A percentile compares a stretch with the other conserved stretches of the same genome.
phyloP scores from a whole-genome alignment of 2,888 invertebrate genomes.

The Monopis laevigella region DNA sequence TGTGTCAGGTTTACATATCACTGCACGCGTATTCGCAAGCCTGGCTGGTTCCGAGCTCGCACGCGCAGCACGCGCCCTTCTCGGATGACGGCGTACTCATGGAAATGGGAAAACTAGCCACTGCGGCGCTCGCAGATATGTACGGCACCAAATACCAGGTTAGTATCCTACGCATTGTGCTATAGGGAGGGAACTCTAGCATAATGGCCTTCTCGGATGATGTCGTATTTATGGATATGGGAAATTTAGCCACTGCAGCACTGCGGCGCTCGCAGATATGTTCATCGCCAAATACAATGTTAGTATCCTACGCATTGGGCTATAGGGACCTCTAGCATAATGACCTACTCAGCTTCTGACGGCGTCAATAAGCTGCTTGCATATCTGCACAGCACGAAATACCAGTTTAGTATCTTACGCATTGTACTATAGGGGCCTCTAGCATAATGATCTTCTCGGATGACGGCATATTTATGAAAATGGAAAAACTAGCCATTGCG shows the following conservation, averaged over 20 bases:
- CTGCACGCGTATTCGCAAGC: constrained; percentile 75
- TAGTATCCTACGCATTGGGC: too few relatives aligned
- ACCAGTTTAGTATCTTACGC: constrained; percentile 60
- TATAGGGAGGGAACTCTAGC: too few relatives aligned
- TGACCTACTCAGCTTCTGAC: constrained; percentile 61
- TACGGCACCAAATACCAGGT: constrained; percentile 72
- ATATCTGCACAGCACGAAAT: constrained; percentile 71
- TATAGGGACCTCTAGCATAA: too few relatives aligned
- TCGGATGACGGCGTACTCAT: constrained; percentile 65
- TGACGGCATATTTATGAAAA: constrained; percentile 64
- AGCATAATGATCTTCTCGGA: too few relatives aligned
- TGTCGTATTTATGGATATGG: constrained; percentile 66
- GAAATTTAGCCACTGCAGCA: constrained; percentile 70
- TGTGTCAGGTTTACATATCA: constrained; percentile 68
- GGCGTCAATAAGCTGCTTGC: constrained; percentile 67
- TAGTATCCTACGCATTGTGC: too few relatives aligned
- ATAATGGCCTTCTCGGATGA: constrained; percentile 67
- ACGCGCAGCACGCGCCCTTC: constrained; percentile 50
- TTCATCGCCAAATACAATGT: constrained; percentile 72
- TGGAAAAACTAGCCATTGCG: constrained; percentile 69
- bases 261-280: constrained; percentile 66
- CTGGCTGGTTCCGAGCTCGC: constrained; percentile 70
- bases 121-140: constrained; percentile 67
- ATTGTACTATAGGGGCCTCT: too few relatives aligned
- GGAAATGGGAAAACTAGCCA: constrained; percentile 70